Base-by-base conservation (phyloP, 2,888 invertebrate genomes). In the Camponotus fellah region DNA sequence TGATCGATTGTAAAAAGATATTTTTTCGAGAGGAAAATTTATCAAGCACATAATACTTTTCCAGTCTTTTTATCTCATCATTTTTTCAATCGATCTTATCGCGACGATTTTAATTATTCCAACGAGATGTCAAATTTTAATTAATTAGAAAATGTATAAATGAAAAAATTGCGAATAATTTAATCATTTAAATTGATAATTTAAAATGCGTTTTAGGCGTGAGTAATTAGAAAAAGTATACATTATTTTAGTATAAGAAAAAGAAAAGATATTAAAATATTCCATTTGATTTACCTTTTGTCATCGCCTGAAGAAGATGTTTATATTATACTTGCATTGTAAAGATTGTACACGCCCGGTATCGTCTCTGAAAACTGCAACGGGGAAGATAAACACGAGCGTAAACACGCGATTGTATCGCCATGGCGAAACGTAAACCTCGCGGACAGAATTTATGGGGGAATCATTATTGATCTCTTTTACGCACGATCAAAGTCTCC, bases 401-500 rank as follows among this genome's bases (percentile, higher is more conserved):
- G 83, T 58, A 58, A 69, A 69, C 87, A 84, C 77, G 81, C 76
- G 58, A 71, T 60, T 71, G 43, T 75, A 74, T 83, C 69, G 58
- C n/a, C 72, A 14, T 37, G 43, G 46, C 49, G 53, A 46, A 62
- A 53, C 14, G 14, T 71, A 65, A 26, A 64, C 17, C 58, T 56
- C 26, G 62, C 32, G 62, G 66, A 76, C 26, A 26, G 77, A 71
- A 60, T 71, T 74, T 64, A 75, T 58, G 75, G 72, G 9, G 66
- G 66, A 60, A 37, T 77, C 76, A 62, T 84, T 77, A 77, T 80
- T 71, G 65, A 26, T 84, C 82, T 76, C 60, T 71, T 85, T 85
- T 43, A 80, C 58, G 66, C 69, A 71, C 62, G 75, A 90, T 85
- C 71, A 82, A 66, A 86, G 85, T 76, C 66, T 21, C 58, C 77